These are phyloP conservation scores for Calosoma granatense DNA, from an alignment of 1,140 invertebrate genomes.

Conservation along the genomic window DNA sequence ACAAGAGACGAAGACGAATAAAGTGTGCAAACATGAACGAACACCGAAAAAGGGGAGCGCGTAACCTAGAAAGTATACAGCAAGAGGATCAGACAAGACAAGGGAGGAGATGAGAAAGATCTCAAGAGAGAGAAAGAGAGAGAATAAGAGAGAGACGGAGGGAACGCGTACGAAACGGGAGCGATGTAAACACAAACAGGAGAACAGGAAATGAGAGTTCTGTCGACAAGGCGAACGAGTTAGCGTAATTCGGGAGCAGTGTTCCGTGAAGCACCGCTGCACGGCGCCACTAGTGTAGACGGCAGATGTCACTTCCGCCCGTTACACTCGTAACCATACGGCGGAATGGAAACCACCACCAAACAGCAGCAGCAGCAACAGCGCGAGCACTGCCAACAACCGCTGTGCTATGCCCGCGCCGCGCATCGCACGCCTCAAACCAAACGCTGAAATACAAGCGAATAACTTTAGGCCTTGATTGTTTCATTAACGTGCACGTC, in stretches of 20 bases:
- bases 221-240: conserved; percentile 7
- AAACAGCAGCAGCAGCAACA: too few species aligned
- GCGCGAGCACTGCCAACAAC: too few species aligned
- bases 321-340: not conserved
- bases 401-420: not conserved
- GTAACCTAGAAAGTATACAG: not conserved
- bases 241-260: conserved; percentile 8
- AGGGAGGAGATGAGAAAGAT: too few species aligned
- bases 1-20: not conserved
- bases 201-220: conserved; percentile 7
- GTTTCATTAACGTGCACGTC: not conserved
- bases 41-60: not conserved
- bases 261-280: not conserved
- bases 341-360: not conserved
- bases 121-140: not conserved
- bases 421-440: not conserved
- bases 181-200: conserved; percentile 5
- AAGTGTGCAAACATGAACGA: not conserved
- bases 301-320: conserved; percentile 7
- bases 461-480: not conserved
- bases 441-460: too few species aligned
- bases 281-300: not conserved
- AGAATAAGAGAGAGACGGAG: not conserved
- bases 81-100: not conserved
- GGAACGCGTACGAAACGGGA: not conserved